These are phyloP conservation scores for Leucopsar rothschildi DNA, from an alignment of 2,113 vertebrate species.

Conservation along the genomic window DNA sequence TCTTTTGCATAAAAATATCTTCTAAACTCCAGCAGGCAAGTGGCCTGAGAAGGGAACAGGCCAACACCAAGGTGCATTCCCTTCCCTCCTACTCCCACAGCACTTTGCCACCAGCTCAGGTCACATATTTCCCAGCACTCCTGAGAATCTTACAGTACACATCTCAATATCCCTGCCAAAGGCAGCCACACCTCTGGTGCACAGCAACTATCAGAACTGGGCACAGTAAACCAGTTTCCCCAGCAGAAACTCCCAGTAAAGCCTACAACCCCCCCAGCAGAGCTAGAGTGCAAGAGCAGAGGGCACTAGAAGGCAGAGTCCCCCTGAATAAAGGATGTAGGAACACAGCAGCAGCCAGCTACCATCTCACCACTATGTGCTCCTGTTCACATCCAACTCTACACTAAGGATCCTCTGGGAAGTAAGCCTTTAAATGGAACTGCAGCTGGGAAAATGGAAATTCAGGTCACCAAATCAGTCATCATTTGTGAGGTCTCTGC, in stretches of 20 bases:
- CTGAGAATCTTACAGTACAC: rapidly evolving
- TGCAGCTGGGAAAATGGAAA: neutral
- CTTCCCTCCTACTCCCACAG: neutral
- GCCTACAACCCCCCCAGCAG: neutral
- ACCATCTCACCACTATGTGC: neutral
- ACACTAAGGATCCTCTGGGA: neutral
- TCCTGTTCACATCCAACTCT: neutral
- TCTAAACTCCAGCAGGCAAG: neutral
- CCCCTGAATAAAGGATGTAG: neutral
- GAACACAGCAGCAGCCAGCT: neutral
- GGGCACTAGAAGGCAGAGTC: neutral
- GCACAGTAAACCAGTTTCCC: neutral
- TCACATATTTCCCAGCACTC: rapidly evolving
- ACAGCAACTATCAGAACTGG: neutral
- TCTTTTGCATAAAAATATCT: neutral
- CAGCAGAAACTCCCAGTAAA: neutral
- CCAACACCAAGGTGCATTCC: neutral
- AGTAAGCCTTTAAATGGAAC: neutral
- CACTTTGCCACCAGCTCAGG: neutral
- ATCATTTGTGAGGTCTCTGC: neutral
- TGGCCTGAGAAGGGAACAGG: neutral
- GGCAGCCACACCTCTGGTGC: neutral
- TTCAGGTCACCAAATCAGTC: neutral
- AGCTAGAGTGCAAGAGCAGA: rapidly evolving
- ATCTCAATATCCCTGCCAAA: neutral